Conservation (phyloP, 64 coral and sea anemone genomes). For the Stylophora pistillata region DNA sequence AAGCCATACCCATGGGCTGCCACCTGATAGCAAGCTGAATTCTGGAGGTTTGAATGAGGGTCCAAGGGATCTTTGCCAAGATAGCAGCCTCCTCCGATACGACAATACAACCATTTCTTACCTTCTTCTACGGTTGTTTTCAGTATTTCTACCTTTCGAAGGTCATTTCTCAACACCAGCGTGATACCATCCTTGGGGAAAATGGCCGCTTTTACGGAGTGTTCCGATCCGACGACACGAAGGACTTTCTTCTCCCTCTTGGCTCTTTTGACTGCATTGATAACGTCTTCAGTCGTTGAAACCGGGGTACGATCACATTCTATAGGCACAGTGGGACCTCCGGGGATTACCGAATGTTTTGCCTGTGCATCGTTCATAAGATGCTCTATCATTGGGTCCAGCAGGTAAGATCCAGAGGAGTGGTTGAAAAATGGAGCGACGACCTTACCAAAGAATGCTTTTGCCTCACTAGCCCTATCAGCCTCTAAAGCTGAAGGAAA, state of each 20-base stretch:
- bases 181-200: constrained; percentile 51
- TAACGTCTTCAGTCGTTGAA: constrained; percentile 34
- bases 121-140: not conserved
- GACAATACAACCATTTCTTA: constrained; percentile 58
- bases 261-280: constrained; percentile 27
- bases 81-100: constrained; percentile 67
- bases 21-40: constrained; percentile 58
- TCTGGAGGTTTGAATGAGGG: constrained; percentile 32
- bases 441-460: not conserved
- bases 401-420: not conserved
- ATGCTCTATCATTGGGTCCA: constrained; percentile 13
- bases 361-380: constrained; percentile 2
- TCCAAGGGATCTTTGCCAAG: constrained; percentile 60
- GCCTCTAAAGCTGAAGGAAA: not conserved
- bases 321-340: not conserved
- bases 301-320: not conserved
- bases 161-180: constrained; percentile 30
- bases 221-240: constrained; percentile 57
- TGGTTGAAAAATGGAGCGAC: constrained; percentile 17
- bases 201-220: constrained; percentile 31
- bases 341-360: too few species aligned
- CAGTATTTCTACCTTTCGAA: constrained; percentile 68
- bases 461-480: not conserved
- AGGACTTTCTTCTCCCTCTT: constrained; percentile 42
- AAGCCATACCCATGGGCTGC: constrained; percentile 39